Evolutionary conservation across 2,888 invertebrate genomes (phyloP), one percentile per base, ranked within the genome.

Genomic region (Eupithecia pulchellata): DNA sequence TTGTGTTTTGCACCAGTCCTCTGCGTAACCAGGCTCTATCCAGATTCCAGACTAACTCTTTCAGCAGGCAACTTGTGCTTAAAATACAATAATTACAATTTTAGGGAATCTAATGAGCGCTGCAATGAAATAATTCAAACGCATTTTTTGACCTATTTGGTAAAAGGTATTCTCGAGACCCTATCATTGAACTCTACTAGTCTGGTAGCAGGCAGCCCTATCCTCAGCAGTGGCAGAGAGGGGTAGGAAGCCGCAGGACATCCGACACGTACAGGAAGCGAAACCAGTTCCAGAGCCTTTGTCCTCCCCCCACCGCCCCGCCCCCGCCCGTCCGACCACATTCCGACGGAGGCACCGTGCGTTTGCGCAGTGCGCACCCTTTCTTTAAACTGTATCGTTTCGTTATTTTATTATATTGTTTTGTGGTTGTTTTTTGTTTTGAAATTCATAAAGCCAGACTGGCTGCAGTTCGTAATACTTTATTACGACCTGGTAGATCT

Each of bases 201-300:
- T 52, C 25, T 25, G 52, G 0, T 25, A 52, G 52, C 52, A 60
- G 68, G 68, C 78, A 79, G 69, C 78, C 78, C 79, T 79, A 69
- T 61, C 61, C 69, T 66, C 66, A 72, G 75, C 77, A 73, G 75
- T 74, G 76, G 78, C 74, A 73, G 85, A 85, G 84, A 84, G 89
- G 89, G 91, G 91, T 91, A 93, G 93, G 93, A 93, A 94, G 94
- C 94, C 94, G 93, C 93, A 93, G 94, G 94, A 94, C 94, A 94
- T 94, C 94, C 94, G 94, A 94, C 93, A 93, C 94, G 92, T 91
- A 94, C 94, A 94, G 94, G 94, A 94, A 94, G 93, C 92, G 89
- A 86, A 94, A 93, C 94, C 92, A 91, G 93, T 94, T 91, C 84
- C 89, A 86, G 85, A 88, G 89, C 87, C 91, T 91, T 92, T 92